Evolutionary conservation across 2,113 vertebrate genomes (phyloP).

Genomic region (Oryzias curvinotus): DNA sequence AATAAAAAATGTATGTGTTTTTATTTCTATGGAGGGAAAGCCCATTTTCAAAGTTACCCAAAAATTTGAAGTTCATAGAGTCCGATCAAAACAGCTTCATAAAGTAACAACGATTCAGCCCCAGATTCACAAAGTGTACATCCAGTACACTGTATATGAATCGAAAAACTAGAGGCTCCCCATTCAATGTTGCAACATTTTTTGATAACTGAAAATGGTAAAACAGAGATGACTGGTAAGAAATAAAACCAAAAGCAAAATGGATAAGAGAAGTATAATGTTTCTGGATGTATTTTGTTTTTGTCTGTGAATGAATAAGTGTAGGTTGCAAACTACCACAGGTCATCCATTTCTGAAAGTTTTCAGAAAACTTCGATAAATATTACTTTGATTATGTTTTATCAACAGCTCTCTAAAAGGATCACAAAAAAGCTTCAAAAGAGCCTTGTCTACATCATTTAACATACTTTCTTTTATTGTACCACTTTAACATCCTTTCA

Average conservation of each 20-base stretch:
- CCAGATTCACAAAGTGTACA: slow-evolving; percentile 1
- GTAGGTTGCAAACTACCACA: too few relatives aligned
- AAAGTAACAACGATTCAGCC: slow-evolving; percentile 10
- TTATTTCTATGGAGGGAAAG: slow-evolving; percentile 26
- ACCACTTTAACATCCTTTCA: too few relatives aligned
- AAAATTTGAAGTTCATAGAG: slow-evolving; percentile 12
- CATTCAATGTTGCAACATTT: slow-evolving; percentile 1
- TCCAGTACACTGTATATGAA: neutral
- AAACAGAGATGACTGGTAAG: slow-evolving; percentile 1
- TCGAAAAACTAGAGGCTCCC: slow-evolving; percentile 8
- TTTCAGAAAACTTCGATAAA: too few relatives aligned
- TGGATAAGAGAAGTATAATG: neutral
- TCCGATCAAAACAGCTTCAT: slow-evolving; percentile 25
- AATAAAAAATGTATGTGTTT: slow-evolving; percentile 17
- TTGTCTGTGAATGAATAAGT: neutral
- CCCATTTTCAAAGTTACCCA: slow-evolving; percentile 10
- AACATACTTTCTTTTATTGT: too few relatives aligned
- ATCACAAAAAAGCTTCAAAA: too few relatives aligned
- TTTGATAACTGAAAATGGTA: neutral
- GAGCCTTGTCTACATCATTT: too few relatives aligned
- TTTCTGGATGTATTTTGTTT: neutral
- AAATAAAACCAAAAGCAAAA: neutral
- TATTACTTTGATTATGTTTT: too few relatives aligned
- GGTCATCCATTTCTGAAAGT: too few relatives aligned
- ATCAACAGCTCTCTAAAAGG: too few relatives aligned